A percentile compares a stretch with the other conserved stretches of the same genome.
Conservation (phyloP, 2,113 vertebrate genomes). For the Anguilla rostrata region DNA sequence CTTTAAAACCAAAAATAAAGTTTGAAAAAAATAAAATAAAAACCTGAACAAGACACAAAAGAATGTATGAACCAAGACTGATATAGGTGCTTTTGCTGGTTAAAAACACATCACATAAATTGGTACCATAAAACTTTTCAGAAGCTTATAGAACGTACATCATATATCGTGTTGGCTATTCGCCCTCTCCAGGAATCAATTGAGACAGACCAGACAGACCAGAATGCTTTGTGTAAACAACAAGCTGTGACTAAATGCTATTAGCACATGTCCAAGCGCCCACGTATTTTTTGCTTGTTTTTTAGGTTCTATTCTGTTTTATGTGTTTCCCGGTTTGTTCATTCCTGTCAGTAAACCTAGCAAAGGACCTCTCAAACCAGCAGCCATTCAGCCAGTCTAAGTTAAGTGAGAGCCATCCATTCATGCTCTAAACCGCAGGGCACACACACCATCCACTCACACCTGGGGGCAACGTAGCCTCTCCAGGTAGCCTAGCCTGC, state of each 20-base stretch:
- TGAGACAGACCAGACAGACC: neutral
- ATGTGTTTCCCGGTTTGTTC: neutral
- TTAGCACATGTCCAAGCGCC: neutral
- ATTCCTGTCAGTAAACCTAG: neutral
- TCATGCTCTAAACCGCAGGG: no score
- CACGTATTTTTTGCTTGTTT: neutral
- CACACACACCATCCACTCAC: no score
- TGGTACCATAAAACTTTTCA: neutral
- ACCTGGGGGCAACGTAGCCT: no score
- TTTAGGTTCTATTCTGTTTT: neutral
- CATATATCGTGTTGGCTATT: neutral
- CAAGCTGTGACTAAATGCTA: neutral
- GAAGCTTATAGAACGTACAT: neutral
- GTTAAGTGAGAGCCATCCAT: no score
- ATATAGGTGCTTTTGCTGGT: no score
- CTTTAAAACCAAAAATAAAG: neutral
- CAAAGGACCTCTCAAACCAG: neutral
- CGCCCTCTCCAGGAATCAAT: neutral
- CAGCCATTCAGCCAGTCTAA: neutral
- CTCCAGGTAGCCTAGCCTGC: no score
- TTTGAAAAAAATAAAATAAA: neutral
- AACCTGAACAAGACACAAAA: neutral
- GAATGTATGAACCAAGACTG: neutral
- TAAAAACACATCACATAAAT: neutral
- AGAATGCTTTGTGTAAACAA: neutral